Conservation (phyloP, 2,888 invertebrate species). For the Pyrocoelia pectoralis region DNA sequence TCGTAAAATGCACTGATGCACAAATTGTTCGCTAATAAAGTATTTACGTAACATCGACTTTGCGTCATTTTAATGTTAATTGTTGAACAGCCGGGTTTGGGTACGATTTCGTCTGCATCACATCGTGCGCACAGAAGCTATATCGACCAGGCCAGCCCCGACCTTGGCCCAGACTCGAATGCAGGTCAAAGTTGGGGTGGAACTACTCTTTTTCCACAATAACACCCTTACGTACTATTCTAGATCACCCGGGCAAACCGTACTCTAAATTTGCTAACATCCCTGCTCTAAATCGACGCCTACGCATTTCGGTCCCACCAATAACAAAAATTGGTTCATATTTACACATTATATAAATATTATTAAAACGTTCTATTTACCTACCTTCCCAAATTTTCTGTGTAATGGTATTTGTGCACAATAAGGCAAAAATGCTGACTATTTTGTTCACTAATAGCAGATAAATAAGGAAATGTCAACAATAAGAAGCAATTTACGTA, state of each 20-base stretch:
- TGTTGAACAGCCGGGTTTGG: constrained; percentile 14
- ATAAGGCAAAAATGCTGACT: no score
- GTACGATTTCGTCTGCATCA: constrained; percentile 31
- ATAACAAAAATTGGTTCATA: not conserved
- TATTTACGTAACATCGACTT: not conserved
- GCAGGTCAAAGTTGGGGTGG: constrained; percentile 51
- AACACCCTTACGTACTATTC: constrained; percentile 30
- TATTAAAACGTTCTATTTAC: not conserved
- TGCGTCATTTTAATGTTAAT: constrained; percentile 20
- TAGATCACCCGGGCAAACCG: constrained; percentile 29
- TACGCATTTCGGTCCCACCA: not conserved
- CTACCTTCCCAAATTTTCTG: not conserved
- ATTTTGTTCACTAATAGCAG: no score
- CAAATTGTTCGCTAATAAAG: no score
- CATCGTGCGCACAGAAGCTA: constrained; percentile 48
- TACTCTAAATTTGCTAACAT: constrained; percentile 18
- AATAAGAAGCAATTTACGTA: no score
- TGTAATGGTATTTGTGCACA: no score
- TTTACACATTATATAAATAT: not conserved
- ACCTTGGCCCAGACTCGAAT: constrained; percentile 56
- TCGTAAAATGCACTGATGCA: no score
- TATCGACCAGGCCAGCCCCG: constrained; percentile 57
- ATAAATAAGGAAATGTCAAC: no score
- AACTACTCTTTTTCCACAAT: constrained; percentile 37
- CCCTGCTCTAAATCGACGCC: not conserved